These are phyloP conservation scores for Drosophila melanosoma DNA, from an alignment of 2,888 invertebrate species.

Conservation along the genomic window DNA sequence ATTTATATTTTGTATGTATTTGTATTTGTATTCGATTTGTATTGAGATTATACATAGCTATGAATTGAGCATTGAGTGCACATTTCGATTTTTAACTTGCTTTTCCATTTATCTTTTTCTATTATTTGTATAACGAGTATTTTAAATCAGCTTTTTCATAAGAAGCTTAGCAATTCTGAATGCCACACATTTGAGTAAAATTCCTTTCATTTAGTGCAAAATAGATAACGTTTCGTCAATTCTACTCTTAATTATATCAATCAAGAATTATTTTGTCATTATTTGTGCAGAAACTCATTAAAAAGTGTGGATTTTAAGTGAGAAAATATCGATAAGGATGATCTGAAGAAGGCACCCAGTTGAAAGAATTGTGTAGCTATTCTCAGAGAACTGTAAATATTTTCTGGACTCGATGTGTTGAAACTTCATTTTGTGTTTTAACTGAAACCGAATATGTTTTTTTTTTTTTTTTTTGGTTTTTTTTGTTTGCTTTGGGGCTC, in stretches of 20 bases:
- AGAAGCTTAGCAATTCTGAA: slow-evolving; percentile 25
- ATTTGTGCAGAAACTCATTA: background rate
- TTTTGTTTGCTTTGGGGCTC: slow-evolving; percentile 38
- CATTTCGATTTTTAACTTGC: slow-evolving; percentile 41
- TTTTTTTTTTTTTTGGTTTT: background rate
- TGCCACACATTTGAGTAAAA: slow-evolving; percentile 43
- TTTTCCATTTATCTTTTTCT: slow-evolving; percentile 8
- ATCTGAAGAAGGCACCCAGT: slow-evolving; percentile 1
- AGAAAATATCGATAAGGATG: background rate
- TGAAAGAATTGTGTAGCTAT: background rate
- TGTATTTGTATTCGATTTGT: slow-evolving; percentile 30
- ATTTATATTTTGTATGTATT: slow-evolving; percentile 45
- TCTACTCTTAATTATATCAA: slow-evolving; percentile 7
- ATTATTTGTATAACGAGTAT: slow-evolving; percentile 51
- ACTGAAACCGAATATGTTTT: slow-evolving; percentile 67
- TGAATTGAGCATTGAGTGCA: slow-evolving; percentile 53
- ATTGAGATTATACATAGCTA: slow-evolving; percentile 50
- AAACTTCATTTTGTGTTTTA: slow-evolving; percentile 53
- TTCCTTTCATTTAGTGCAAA: slow-evolving; percentile 54
- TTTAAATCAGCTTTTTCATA: slow-evolving; percentile 39
- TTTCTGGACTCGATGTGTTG: slow-evolving; percentile 62
- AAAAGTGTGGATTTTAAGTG: background rate
- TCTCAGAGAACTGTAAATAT: slow-evolving; percentile 16
- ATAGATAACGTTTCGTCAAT: slow-evolving; percentile 23
- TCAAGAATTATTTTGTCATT: background rate